Base-by-base conservation (phyloP, 2,113 vertebrate species). In the Psilopogon haemacephalus region DNA sequence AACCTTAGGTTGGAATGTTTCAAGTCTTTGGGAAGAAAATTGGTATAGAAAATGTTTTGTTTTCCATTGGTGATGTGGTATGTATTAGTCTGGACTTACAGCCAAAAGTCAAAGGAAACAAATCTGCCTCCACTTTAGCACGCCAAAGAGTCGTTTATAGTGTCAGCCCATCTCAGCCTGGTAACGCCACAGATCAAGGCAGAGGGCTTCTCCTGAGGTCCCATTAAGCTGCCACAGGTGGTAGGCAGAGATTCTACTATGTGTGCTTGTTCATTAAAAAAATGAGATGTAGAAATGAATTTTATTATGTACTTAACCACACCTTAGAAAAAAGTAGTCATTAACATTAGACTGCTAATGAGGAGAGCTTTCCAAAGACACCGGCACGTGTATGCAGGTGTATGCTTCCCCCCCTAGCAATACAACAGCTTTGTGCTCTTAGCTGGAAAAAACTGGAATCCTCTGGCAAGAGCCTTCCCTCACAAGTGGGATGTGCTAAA, bases 131-230 rank as follows among this genome's bases (percentile, higher is more conserved):
- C 2, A 6, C 70, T 90, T 62, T 69, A 81, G 65, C 56, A 52
- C 65, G 58, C 54, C 69, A 80, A 56, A 84, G 54, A 30, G 56
- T 81, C 6, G 5, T 72, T 74, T 86, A 19, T 15, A 11, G 0
- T 42, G 64, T 62, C 37, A 72, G 50, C 44, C 70, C 32, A 6
- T 32, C 26, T 35, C 42, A 94, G 35, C 46, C 46, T 77, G 70
- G 30, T 69, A 94, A 65, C 23, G 48, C 26, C 69, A 59, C 48
- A 40, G 32, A 62, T 55, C 46, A 77, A 81, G 86, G 69, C 62
- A 86, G 37, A 72, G 33, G 24, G 69, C 67, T 71, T 92, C 77
- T 94, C 70, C n/a, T 88, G 76, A 90, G 86, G 84, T 75, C 56
- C 84, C 32, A 35, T 74, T 74, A 88, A 84, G 52, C 46, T 95